Evolutionary conservation across 2,797 vertebrate species (phyloP).

Genomic region (Echeneis naucrates): DNA sequence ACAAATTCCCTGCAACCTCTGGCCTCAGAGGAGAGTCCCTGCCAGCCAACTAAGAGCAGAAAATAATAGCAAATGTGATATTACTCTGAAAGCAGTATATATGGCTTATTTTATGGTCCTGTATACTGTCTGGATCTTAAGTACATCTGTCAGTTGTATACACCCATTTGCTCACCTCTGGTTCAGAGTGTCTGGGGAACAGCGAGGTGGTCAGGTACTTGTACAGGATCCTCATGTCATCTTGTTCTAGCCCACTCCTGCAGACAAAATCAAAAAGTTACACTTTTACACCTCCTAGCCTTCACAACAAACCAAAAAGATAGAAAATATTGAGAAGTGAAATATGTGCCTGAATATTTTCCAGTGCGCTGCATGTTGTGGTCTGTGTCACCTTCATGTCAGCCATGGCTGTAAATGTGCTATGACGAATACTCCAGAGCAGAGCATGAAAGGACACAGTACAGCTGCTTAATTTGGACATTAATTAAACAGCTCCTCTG

Average conservation of each 20-base stretch:
- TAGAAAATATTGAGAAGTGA: neutral
- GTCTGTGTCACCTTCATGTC: neutral
- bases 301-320: neutral
- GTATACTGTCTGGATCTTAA: neutral
- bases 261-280: constrained; percentile 6
- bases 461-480: constrained; percentile 22
- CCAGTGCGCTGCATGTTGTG: neutral
- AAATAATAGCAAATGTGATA: neutral
- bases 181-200: constrained; percentile 96
- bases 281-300: neutral
- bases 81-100: neutral
- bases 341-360: neutral
- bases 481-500: constrained; percentile 23
- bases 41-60: constrained; percentile 88
- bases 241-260: constrained; percentile 98
- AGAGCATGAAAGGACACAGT: neutral
- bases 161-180: constrained; percentile 87
- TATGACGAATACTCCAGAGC: neutral
- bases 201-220: constrained; percentile 98
- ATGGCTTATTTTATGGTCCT: neutral
- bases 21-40: constrained; percentile 96
- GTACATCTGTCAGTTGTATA: neutral
- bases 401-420: neutral
- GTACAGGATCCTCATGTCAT: constrained; percentile 98
- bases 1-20: constrained; percentile 95